Evolutionary conservation across 2,888 invertebrate genomes (phyloP), one percentile per base, ranked within the genome.

Genomic region (Eretmocerus hayati): DNA sequence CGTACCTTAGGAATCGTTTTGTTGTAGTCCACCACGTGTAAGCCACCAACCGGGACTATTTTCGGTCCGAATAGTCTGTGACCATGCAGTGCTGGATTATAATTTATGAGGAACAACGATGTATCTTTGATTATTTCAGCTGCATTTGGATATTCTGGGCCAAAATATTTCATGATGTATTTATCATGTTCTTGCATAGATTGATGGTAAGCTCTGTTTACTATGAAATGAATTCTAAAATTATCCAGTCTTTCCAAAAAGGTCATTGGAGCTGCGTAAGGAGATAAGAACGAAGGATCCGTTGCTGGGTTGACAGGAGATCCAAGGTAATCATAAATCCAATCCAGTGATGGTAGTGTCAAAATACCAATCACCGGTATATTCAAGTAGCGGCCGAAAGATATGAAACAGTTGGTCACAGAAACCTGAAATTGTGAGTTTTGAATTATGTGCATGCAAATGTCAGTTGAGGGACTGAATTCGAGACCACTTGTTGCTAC

Each of bases 1-100:
- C n/a, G n/a, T n/a, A 46, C 46, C 32, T 64, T 59, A 40, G 46
- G 41, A 19, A 40, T 13, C 2, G 44, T 19, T 19, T 54, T 31
- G 5, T 50, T 59, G 5, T 62, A 62, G 1, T 69, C 65, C 1
- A 55, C 56, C 4, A 79, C 70, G 52, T 80, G 80, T 47, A 79
- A 64, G 33, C 80, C 80, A 11, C 76, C 79, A 5, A 79, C 74
- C 32, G 76, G 72, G n/a, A 80, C 63, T 55, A 76, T 63, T 4
- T 70, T 72, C 1, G 75, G 67, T 3, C 74, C 66, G 2, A 62
- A 59, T 3, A 78, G 75, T 36, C 70, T 67, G 5, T 74, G 57
- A 3, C 71, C 71, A 33, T 72, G 73, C 23, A 78, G 47, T 1
- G 74, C 69, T 15, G 69, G 63, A 61, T 79, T 74, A 50, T 74